These are phyloP conservation scores for Drosophila setosimentum DNA, from an alignment of 2,888 invertebrate genomes.

Conservation along the genomic window DNA sequence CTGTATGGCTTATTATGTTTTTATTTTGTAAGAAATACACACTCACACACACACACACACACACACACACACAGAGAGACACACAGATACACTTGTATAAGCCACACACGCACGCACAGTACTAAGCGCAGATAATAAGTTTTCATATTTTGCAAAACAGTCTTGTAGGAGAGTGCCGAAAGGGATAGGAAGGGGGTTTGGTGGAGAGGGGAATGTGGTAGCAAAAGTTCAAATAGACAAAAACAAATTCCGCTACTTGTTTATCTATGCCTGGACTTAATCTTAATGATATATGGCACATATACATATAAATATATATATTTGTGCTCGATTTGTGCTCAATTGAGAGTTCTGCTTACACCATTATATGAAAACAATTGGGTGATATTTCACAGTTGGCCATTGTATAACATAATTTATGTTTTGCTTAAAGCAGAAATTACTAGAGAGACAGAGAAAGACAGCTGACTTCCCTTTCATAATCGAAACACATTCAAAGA, in stretches of 20 bases:
- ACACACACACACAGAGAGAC: constrained; percentile 4
- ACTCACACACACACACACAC: not conserved
- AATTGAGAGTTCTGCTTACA: constrained; percentile 8
- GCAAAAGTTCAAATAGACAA: constrained; percentile 31
- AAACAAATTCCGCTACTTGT: constrained; percentile 15
- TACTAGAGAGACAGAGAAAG: too few species aligned
- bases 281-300: constrained; percentile 25
- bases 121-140: constrained; percentile 58
- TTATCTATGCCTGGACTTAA: constrained; percentile 12
- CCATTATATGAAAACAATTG: constrained; percentile 39
- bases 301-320: constrained; percentile 1
- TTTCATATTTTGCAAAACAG: constrained; percentile 55
- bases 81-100: not conserved
- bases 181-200: too few species aligned
- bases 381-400: constrained; percentile 41
- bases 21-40: constrained; percentile 10
- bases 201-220: not conserved
- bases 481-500: too few species aligned
- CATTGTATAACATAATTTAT: constrained; percentile 59
- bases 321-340: constrained; percentile 2
- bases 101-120: not conserved
- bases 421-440: constrained; percentile 12
- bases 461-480: not conserved
- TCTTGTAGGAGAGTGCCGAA: not conserved
- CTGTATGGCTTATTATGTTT: constrained; percentile 35